phyloP scores from a whole-genome alignment of 2,888 invertebrate species.

The Orthonevra nobilis region DNA sequence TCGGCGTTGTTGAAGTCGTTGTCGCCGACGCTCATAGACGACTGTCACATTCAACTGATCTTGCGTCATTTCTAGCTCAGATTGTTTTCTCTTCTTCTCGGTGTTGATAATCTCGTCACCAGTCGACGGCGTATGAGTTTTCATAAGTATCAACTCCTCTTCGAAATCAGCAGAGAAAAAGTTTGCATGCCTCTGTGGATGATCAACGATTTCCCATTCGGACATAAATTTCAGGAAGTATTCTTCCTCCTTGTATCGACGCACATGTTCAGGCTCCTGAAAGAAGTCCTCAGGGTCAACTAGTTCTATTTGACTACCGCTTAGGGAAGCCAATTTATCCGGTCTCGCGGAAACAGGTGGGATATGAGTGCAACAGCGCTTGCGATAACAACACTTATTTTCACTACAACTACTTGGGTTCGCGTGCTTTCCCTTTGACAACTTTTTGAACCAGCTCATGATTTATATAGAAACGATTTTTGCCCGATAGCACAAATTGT shows the following conservation, averaged over 20 bases:
- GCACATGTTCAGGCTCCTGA: slow-evolving; percentile 79
- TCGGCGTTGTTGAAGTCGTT: slow-evolving; percentile 23
- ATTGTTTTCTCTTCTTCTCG: slow-evolving; percentile 11
- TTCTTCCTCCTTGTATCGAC: slow-evolving; percentile 77
- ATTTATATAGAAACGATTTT: slow-evolving; percentile 83
- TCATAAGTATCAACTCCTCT: slow-evolving; percentile 75
- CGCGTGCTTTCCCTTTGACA: slow-evolving; percentile 82
- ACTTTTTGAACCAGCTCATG: slow-evolving; percentile 86
- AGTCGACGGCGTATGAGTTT: slow-evolving; percentile 62
- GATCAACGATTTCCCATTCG: slow-evolving; percentile 78
- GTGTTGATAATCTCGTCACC: slow-evolving; percentile 5
- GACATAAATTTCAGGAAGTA: slow-evolving; percentile 76
- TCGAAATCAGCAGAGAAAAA: slow-evolving; percentile 79
- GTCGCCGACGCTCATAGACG: slow-evolving; percentile 26
- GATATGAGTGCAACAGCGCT: slow-evolving; percentile 45
- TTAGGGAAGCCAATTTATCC: slow-evolving; percentile 72
- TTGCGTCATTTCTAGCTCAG: slow-evolving; percentile 23
- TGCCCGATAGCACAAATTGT: slow-evolving; percentile 84
- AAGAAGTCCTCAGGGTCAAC: slow-evolving; percentile 79
- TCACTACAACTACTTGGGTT: slow-evolving; percentile 75
- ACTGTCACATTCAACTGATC: slow-evolving; percentile 35
- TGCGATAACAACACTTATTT: background rate
- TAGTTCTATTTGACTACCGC: slow-evolving; percentile 73
- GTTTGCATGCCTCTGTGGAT: slow-evolving; percentile 73
- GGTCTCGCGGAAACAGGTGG: background rate